Evolutionary conservation across 2,797 vertebrate genomes (phyloP), one percentile per base, ranked within the genome.

Genomic region (Myoxocephalus aenaeus): DNA sequence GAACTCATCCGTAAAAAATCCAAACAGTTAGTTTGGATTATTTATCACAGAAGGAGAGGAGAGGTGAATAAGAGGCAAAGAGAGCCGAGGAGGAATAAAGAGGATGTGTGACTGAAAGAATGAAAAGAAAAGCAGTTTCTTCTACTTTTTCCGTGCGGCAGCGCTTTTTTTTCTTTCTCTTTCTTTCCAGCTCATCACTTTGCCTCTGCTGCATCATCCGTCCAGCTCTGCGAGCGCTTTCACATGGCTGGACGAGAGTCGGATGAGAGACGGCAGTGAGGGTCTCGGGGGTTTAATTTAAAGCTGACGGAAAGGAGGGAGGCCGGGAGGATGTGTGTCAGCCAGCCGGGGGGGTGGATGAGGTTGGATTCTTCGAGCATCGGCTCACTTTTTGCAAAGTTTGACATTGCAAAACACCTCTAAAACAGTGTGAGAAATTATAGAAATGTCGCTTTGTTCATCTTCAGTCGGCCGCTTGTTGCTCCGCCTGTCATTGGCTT

Each of bases 111-210:
- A 29, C 11, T 44, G 7, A 32, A 64, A 40, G 10, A 53, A 63
- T 0, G 20, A 1, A 44, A 58, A 64, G 42, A 64, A 40, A 40
- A 36, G 57, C 17, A 12, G 5, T 40, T 65, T 74, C 15, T 67
- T 34, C 40, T 46, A n/a, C 4, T n/a, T 77, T 53, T 25, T 62
- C 56, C 17, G 27, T 34, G 14, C 70, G 56, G 50, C 51, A 64
- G 80, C 63, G 32, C 32, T 32, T 32, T 32, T 29, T 29, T 32
- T 32, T 32, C 5, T 32, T 3, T 32, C 50, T 27, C 70, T 83
- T 79, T 74, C 25, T 38, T 38, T 63, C 15, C 25, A 15, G 29
- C 69, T 83, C 75, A 72, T 77, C 68, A 71, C 74, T 77, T 75
- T 48, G 13, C 7, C 3, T 65, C 62, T 69, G 81, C 75, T 65